Conservation (phyloP, 2,888 invertebrate species). For the Conomelus anceps region DNA sequence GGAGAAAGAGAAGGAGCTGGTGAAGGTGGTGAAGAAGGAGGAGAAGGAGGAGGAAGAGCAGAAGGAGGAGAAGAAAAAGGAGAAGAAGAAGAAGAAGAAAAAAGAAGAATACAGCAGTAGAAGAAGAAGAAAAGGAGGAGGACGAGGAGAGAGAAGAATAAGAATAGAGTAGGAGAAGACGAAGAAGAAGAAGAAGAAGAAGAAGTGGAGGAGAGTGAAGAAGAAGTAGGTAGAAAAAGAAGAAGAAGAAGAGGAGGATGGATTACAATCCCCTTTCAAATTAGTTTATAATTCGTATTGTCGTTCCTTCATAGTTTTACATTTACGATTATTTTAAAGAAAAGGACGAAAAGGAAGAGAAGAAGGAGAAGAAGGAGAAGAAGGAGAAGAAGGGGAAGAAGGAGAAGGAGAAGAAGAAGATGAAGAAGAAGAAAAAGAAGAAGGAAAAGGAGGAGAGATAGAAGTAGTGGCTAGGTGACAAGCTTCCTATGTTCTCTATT, state of each 20-base stretch:
- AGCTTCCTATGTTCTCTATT: no score
- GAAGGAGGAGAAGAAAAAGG: neutral
- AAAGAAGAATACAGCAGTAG: neutral
- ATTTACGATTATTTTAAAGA: no score
- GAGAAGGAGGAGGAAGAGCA: no score
- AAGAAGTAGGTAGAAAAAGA: neutral
- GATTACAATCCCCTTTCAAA: no score
- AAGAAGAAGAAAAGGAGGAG: neutral
- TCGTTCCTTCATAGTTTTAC: no score
- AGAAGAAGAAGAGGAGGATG: no score
- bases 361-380: neutral
- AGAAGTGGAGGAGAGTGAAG: neutral
- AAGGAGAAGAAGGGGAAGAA: slow-evolving; percentile 18
- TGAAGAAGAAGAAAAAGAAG: slow-evolving; percentile 15
- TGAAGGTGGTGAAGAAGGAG: neutral
- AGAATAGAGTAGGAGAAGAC: slow-evolving; percentile 14
- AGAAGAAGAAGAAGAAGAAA: neutral
- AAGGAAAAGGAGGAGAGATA: slow-evolving; percentile 15
- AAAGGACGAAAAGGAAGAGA: no score
- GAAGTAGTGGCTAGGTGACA: no score
- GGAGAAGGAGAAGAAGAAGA: slow-evolving; percentile 23
- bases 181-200: slow-evolving; percentile 20
- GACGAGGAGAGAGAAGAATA: neutral
- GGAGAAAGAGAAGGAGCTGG: no score
- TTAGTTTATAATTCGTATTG: no score